phyloP scores from a whole-genome alignment of 37 sponge, comb jelly and placozoan species.

The Tethya wilhelma region DNA sequence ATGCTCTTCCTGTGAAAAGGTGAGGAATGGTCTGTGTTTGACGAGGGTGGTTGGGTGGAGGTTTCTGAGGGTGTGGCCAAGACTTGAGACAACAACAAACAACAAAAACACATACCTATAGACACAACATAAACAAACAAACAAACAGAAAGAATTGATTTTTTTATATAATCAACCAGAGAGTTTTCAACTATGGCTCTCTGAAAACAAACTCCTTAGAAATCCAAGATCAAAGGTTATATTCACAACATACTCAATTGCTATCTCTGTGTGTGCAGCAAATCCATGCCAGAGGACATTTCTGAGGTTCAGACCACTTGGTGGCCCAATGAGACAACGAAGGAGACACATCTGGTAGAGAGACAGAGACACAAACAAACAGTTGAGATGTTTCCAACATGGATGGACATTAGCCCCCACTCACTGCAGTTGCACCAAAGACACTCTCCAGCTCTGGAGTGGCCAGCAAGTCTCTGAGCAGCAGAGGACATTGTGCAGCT shows the following conservation, averaged over 20 bases:
- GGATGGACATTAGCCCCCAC: background rate
- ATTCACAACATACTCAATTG: constrained; percentile 42
- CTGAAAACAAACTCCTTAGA: background rate
- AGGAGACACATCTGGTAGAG: constrained; percentile 48
- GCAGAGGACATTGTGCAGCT: constrained; percentile 49
- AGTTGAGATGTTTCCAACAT: background rate
- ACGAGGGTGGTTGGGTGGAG: background rate
- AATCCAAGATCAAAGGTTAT: background rate
- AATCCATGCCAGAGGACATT: constrained; percentile 92
- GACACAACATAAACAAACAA: background rate
- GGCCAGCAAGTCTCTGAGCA: constrained; percentile 68
- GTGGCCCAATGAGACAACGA: constrained; percentile 71
- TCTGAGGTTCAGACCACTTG: constrained; percentile 78
- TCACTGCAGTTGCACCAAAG: constrained; percentile 62
- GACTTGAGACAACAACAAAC: constrained; percentile 49
- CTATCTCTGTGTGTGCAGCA: constrained; percentile 57
- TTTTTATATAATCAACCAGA: background rate
- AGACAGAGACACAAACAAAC: background rate
- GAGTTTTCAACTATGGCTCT: background rate
- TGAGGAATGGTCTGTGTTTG: constrained; percentile 30
- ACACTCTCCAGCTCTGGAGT: constrained; percentile 47
- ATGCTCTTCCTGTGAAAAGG: constrained; percentile 34
- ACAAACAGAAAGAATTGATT: background rate
- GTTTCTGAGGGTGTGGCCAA: constrained; percentile 28
- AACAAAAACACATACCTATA: constrained; percentile 55